These are phyloP conservation scores for Fistularia commersonii DNA, from an alignment of 2,797 vertebrate species.

Conservation along the genomic window DNA sequence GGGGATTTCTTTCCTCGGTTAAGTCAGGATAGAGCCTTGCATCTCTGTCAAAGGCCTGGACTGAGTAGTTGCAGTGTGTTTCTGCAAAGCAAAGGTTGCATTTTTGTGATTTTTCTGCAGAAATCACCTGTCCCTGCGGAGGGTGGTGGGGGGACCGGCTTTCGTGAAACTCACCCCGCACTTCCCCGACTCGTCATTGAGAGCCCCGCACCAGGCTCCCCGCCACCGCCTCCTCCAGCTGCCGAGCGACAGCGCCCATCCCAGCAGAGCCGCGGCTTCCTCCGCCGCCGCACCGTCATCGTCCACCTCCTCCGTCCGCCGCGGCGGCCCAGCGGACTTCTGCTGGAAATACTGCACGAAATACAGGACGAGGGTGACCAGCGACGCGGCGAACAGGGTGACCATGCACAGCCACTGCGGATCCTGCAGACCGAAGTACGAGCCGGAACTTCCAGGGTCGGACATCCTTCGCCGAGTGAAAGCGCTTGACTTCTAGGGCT, in stretches of 20 bases:
- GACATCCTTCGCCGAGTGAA: slow-evolving; percentile 76
- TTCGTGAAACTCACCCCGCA: slow-evolving; percentile 77
- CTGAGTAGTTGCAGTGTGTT: too few relatives aligned
- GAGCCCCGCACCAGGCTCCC: slow-evolving; percentile 82
- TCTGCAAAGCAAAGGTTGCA: too few relatives aligned
- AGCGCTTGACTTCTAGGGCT: too few relatives aligned
- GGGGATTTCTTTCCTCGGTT: too few relatives aligned
- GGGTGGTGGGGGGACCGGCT: too few relatives aligned
- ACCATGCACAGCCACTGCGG: slow-evolving; percentile 84
- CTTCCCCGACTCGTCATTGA: slow-evolving; percentile 75
- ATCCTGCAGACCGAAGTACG: slow-evolving; percentile 68
- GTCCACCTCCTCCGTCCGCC: slow-evolving; percentile 15
- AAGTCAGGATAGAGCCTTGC: too few relatives aligned
- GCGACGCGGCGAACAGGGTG: slow-evolving; percentile 84
- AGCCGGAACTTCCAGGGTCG: slow-evolving; percentile 52
- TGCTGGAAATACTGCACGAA: slow-evolving; percentile 82
- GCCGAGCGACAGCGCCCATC: slow-evolving; percentile 85
- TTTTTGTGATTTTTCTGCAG: too few relatives aligned
- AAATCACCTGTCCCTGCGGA: too few relatives aligned
- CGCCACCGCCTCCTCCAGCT: slow-evolving; percentile 88
- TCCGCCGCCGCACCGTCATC: slow-evolving; percentile 48
- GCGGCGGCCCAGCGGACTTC: slow-evolving; percentile 22
- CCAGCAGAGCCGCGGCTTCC: slow-evolving; percentile 79
- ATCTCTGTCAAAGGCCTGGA: too few relatives aligned
- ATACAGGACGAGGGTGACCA: slow-evolving; percentile 83